Conservation (phyloP, 2,797 vertebrate genomes). For the Schizopygopsis malacanthus region DNA sequence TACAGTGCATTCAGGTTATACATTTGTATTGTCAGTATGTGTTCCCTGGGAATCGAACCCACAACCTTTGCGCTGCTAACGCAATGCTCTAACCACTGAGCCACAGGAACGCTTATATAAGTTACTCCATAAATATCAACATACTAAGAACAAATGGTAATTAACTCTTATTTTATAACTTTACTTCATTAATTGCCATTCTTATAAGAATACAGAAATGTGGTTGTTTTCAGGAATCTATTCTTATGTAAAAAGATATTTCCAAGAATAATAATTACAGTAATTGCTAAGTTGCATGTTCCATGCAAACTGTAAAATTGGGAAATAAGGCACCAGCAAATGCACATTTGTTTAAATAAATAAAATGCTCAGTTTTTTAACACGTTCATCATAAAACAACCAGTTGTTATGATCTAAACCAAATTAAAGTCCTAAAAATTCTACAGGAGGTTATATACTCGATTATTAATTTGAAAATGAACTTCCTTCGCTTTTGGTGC, state of each 20-base stretch:
- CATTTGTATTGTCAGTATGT: no score
- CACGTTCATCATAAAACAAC: neutral
- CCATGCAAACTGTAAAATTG: neutral
- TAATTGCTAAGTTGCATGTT: neutral
- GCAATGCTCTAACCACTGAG: no score
- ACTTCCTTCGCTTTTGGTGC: neutral
- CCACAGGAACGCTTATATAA: no score
- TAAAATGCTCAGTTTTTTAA: no score
- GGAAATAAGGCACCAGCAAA: neutral
- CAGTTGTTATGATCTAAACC: neutral
- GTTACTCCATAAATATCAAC: neutral
- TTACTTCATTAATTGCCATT: neutral
- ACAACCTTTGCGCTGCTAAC: no score
- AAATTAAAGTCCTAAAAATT: neutral
- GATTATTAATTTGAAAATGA: no score
- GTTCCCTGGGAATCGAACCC: no score
- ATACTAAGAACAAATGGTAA: neutral
- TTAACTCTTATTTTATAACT: neutral
- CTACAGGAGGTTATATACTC: neutral
- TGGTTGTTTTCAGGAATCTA: no score
- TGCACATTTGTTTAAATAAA: no score
- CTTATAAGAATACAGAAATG: no score
- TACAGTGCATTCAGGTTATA: no score
- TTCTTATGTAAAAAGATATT: neutral
- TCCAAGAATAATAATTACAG: neutral